Conservation (phyloP, 2,888 invertebrate genomes). For the Apotomis betuletana region DNA sequence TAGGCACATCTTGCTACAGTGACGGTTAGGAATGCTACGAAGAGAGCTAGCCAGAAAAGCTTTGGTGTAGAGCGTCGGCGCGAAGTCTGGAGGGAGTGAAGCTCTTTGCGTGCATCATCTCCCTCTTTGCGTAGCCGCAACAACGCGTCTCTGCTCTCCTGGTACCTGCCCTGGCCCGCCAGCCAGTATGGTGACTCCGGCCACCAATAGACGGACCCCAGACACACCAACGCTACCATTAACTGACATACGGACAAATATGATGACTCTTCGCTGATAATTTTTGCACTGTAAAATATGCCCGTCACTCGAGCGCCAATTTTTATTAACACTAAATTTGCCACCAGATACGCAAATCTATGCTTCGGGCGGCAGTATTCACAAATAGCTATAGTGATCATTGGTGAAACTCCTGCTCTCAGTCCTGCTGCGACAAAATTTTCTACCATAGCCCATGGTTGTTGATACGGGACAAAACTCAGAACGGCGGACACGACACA, state of each 20-base stretch:
- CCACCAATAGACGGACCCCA: slow-evolving; percentile 17
- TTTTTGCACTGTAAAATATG: background rate
- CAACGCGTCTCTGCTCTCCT: background rate
- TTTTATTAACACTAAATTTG: background rate
- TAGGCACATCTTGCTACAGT: background rate
- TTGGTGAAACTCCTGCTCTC: slow-evolving; percentile 7
- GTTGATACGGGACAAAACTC: slow-evolving; percentile 3
- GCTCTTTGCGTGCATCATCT: background rate
- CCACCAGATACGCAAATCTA: slow-evolving; percentile 10
- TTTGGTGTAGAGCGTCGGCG: background rate
- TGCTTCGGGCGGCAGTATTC: slow-evolving; percentile 20
- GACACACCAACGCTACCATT: slow-evolving; percentile 1
- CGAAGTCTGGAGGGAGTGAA: background rate
- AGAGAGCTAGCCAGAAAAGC: slow-evolving; percentile 7
- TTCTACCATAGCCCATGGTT: background rate
- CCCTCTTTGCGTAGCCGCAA: slow-evolving; percentile 4
- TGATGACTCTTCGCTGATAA: background rate
- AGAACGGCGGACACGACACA: background rate
- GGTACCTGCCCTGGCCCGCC: slow-evolving; percentile 1
- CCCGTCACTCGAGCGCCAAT: background rate
- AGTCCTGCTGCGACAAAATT: background rate
- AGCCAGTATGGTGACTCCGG: slow-evolving; percentile 24
- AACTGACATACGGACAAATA: background rate
- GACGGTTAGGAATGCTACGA: background rate
- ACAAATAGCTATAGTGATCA: slow-evolving; percentile 19